Conservation (phyloP, 2,888 invertebrate genomes). For the Mactromeris polynyma region DNA sequence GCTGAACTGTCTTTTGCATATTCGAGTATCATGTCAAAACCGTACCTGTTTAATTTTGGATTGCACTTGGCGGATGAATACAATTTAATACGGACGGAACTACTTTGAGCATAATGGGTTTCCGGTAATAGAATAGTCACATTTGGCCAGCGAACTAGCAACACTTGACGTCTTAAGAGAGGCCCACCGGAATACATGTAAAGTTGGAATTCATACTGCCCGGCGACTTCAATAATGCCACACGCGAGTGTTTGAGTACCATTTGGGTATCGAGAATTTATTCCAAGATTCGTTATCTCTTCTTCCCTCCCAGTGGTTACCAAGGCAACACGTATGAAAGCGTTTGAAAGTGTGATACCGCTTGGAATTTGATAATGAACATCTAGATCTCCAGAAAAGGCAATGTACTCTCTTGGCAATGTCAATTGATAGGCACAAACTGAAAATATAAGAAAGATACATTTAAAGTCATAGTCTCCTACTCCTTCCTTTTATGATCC, state of each 20-base stretch:
- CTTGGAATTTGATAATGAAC: slow-evolving; percentile 79
- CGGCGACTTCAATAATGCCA: slow-evolving; percentile 83
- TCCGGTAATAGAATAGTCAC: slow-evolving; percentile 74
- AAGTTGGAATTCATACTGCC: slow-evolving; percentile 79
- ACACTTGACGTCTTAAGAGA: slow-evolving; percentile 69
- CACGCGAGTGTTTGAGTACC: slow-evolving; percentile 79
- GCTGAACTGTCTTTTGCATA: slow-evolving; percentile 59
- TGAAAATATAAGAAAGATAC: slow-evolving; percentile 66
- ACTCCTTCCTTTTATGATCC: too few species aligned
- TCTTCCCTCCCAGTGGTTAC: slow-evolving; percentile 51
- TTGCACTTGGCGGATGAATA: slow-evolving; percentile 77
- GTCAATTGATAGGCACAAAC: slow-evolving; percentile 75
- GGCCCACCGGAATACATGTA: slow-evolving; percentile 77
- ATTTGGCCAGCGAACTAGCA: slow-evolving; percentile 80
- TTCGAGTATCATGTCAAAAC: slow-evolving; percentile 73
- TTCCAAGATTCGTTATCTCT: slow-evolving; percentile 78
- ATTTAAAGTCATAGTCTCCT: too few species aligned
- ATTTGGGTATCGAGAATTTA: slow-evolving; percentile 66
- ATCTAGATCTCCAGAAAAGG: slow-evolving; percentile 81
- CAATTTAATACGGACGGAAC: slow-evolving; percentile 72
- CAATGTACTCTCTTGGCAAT: slow-evolving; percentile 77
- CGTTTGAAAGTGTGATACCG: slow-evolving; percentile 78
- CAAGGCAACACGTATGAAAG: slow-evolving; percentile 78
- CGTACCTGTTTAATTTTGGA: slow-evolving; percentile 74
- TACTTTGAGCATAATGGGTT: slow-evolving; percentile 76